Conservation (phyloP, 2,797 vertebrate genomes). For the Lepilemur ruficaudatus region DNA sequence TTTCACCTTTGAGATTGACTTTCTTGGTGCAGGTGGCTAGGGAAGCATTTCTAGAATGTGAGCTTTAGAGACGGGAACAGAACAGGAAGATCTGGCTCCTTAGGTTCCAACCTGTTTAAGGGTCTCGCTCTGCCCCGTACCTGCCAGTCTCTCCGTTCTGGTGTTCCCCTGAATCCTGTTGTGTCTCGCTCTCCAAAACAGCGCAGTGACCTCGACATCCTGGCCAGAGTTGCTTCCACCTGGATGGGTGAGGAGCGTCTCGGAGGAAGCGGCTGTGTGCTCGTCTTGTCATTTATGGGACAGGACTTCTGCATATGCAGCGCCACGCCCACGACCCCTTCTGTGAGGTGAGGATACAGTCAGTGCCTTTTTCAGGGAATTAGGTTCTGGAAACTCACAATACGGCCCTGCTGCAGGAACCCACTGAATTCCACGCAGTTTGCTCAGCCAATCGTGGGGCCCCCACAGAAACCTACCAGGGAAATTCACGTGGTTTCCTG, state of each 20-base stretch:
- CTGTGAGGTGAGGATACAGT: neutral
- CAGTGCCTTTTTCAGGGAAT: neutral
- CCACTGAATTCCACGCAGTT: neutral
- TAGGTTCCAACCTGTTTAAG: neutral
- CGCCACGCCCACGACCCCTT: neutral
- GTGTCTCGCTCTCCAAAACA: neutral
- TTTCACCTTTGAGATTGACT: neutral
- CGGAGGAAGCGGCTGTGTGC: neutral
- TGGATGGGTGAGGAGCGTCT: neutral
- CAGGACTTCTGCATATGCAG: neutral
- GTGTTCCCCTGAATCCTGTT: neutral
- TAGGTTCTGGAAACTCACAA: neutral
- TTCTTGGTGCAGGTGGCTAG: neutral
- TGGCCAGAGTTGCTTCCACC: neutral
- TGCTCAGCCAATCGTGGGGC: fast-evolving
- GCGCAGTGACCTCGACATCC: neutral
- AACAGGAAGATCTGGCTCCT: neutral
- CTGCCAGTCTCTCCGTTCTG: neutral
- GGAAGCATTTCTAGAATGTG: neutral
- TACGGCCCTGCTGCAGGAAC: neutral
- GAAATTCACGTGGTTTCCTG: neutral
- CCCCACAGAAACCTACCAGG: neutral
- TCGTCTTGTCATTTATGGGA: too few species aligned
- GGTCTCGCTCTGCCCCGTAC: neutral
- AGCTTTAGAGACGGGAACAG: neutral